Evolutionary conservation across 2,888 invertebrate species (phyloP), one percentile per base, ranked within the genome.

Genomic region (Lithophane ornitopus): DNA sequence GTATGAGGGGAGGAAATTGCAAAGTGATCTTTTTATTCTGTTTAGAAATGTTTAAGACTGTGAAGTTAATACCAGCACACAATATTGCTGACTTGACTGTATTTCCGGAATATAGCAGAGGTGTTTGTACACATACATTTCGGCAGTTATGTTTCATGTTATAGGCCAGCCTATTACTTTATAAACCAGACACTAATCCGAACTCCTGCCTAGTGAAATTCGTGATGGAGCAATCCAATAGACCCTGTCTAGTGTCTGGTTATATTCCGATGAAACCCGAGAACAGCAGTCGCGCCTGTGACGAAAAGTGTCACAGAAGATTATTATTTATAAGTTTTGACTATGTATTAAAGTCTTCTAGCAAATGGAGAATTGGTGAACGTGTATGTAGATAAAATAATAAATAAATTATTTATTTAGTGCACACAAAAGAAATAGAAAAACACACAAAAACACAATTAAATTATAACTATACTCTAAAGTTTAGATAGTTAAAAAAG

Each of bases 1-100:
- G 70, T 75, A 71, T 49, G 52, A 68, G 9, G 19, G 26, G 56
- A 16, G 52, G 28, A 73, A 41, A 68, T 74, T 67, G 39, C 39
- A 69, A 19, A 59, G 19, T 44, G 16, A 67, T n/a, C 22, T 46
- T 56, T 58, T 44, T 39, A 67, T 67, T 66, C 67, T 39, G 52
- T 49, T 54, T 7, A 14, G 9, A 49, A 12, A 34, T 44, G 34
- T 34, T 54, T 56, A n/a, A 26, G 26, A 34, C 12, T 67, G 3
- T 14, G 26, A 67, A 26, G 39, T 49, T 22, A 22, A 12, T 39
- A 16, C 39, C 6, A 22, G 16, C 22, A 44, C 16, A 26, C 16
- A n/a, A 19, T 7, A 26, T 65, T 46, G 14, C 4, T 34, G 34
- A 4, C 34, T 34, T 34, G 22, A 2, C 26, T 46, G 8, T 46